A percentile compares a stretch with the other conserved stretches of the same genome.
phyloP scores from a whole-genome alignment of 2,797 vertebrate genomes.

The Macroramphosus scolopax region DNA sequence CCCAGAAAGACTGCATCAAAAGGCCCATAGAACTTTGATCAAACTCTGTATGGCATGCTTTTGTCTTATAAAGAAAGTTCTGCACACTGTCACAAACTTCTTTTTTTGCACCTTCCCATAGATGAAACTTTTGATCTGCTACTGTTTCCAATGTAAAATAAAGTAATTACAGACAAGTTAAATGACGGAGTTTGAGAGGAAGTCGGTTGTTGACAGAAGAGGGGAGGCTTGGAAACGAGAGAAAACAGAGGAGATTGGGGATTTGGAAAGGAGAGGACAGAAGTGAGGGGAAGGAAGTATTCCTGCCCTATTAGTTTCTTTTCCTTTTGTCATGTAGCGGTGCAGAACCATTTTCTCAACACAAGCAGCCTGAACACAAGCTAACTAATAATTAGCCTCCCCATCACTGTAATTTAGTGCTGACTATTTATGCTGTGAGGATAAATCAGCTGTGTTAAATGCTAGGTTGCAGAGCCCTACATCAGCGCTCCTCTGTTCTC shows the following conservation, averaged over 20 bases:
- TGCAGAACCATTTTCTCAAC: slow-evolving; percentile 18
- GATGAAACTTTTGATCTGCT: slow-evolving; percentile 25
- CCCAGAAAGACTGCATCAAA: no score
- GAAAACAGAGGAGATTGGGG: background rate
- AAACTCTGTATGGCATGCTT: background rate
- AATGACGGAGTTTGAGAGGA: slow-evolving; percentile 16
- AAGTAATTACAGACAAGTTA: slow-evolving; percentile 50
- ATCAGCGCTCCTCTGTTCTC: no score
- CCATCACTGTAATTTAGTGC: slow-evolving; percentile 56
- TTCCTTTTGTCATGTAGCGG: slow-evolving; percentile 24
- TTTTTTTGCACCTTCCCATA: slow-evolving; percentile 13
- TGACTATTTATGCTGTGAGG: slow-evolving; percentile 6
- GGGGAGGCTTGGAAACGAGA: slow-evolving; percentile 18
- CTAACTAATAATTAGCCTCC: slow-evolving; percentile 56
- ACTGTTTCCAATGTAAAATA: slow-evolving; percentile 33
- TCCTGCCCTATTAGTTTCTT: slow-evolving; percentile 9
- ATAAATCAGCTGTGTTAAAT: slow-evolving; percentile 54
- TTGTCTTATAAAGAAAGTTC: slow-evolving; percentile 1
- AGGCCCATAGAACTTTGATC: no score
- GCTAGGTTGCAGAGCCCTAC: no score
- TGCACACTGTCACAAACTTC: slow-evolving; percentile 19
- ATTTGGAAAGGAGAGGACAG: slow-evolving; percentile 7
- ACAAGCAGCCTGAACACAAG: slow-evolving; percentile 28
- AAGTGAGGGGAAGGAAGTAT: slow-evolving; percentile 1
- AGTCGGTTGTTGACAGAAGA: slow-evolving; percentile 20